These are phyloP conservation scores for Tauraco erythrolophus DNA, from an alignment of 2,113 vertebrate species.

Conservation along the genomic window DNA sequence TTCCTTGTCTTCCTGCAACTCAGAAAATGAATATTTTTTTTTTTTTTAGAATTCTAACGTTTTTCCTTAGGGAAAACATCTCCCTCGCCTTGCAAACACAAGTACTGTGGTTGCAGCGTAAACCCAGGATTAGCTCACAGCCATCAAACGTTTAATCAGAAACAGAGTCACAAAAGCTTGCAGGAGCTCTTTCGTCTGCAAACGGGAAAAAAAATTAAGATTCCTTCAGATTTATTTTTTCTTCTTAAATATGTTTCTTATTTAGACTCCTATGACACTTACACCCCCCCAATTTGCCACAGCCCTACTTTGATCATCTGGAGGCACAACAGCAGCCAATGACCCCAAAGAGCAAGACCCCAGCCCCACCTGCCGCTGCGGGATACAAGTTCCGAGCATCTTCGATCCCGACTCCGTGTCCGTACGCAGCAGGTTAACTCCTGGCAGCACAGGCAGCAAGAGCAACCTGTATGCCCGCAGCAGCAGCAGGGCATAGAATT, in stretches of 20 bases:
- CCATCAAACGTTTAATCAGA: background rate
- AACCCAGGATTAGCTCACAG: background rate
- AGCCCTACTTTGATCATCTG: background rate
- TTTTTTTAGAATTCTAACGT: background rate
- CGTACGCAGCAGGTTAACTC: fast-evolving
- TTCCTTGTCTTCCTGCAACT: background rate
- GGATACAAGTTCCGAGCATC: fast-evolving
- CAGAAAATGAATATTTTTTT: background rate
- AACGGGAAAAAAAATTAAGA: background rate
- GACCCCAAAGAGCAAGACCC: background rate
- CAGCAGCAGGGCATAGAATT: background rate
- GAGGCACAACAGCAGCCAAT: background rate
- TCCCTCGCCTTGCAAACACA: background rate
- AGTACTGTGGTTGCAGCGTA: background rate
- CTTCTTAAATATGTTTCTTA: background rate
- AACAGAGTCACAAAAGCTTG: background rate
- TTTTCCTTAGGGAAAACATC: background rate
- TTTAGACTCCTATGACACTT: background rate
- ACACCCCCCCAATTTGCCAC: background rate
- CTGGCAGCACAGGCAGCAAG: background rate
- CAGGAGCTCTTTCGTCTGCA: background rate
- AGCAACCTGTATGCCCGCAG: background rate
- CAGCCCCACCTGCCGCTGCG: fast-evolving
- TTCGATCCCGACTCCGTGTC: background rate
- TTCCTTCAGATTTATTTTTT: background rate